Conservation (phyloP, 2,888 invertebrate genomes). For the Girardia tigrina region DNA sequence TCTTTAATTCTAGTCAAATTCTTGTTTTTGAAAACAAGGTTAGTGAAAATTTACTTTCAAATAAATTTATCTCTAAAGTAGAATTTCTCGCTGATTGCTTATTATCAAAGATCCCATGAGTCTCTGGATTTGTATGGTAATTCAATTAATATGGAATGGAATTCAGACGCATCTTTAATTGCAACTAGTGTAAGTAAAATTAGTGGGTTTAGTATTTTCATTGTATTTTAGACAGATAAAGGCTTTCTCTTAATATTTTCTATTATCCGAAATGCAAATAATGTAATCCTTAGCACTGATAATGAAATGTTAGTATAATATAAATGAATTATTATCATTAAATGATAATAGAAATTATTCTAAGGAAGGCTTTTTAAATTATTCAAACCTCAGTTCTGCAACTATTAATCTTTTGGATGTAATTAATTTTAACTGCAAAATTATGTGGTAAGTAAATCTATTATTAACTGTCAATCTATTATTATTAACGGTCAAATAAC, state of each 20-base stretch:
- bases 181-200: slow-evolving; percentile 26
- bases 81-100: not conserved
- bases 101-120: slow-evolving; percentile 27
- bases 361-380: not conserved
- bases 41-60: not conserved
- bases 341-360: not conserved
- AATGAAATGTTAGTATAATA: not conserved
- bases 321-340: not conserved
- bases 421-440: not conserved
- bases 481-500: no score
- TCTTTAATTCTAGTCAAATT: slow-evolving; percentile 8
- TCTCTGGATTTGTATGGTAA: slow-evolving; percentile 28
- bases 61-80: not conserved
- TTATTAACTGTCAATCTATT: not conserved
- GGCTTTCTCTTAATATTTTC: slow-evolving; percentile 30
- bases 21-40: not conserved
- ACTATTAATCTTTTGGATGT: not conserved
- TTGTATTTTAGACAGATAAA: slow-evolving; percentile 29
- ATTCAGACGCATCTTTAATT: not conserved
- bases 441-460: not conserved
- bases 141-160: slow-evolving; percentile 24
- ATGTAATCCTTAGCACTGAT: not conserved
- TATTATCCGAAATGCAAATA: not conserved
- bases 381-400: not conserved
- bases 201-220: not conserved